Conservation (phyloP, 2,797 vertebrate species). For the Ispidina lecontei region DNA sequence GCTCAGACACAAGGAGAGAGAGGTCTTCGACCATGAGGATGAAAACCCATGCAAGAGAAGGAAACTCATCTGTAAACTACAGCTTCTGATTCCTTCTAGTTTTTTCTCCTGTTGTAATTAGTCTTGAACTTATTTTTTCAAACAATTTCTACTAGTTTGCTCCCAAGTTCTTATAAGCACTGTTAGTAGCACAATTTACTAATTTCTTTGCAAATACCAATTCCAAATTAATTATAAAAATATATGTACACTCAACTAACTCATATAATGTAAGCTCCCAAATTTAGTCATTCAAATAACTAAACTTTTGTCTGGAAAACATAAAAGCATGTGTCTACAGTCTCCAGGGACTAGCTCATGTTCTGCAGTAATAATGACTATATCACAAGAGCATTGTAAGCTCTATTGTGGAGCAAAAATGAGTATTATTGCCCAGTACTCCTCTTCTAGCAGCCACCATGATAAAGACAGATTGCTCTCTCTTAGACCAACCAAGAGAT, state of each 20-base stretch:
- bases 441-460: background rate
- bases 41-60: background rate
- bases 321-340: conserved; percentile 35
- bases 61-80: background rate
- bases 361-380: conserved; percentile 41
- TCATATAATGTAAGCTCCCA: background rate
- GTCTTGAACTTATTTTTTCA: background rate
- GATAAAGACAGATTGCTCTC: background rate
- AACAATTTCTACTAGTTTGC: background rate
- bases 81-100: background rate
- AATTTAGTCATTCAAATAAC: conserved; percentile 45
- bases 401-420: background rate
- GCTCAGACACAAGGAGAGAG: background rate
- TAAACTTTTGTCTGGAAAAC: conserved; percentile 52
- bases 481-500: background rate
- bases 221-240: conserved; percentile 22
- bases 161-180: background rate
- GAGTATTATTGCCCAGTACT: conserved; percentile 1
- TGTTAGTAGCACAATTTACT: background rate
- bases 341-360: conserved; percentile 42
- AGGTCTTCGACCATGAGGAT: rapidly evolving
- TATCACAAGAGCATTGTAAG: conserved; percentile 4
- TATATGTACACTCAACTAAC: background rate
- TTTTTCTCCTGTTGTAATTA: background rate
- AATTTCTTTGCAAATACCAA: background rate